Conservation (phyloP, 2,113 vertebrate species). For the Garra rufa region DNA sequence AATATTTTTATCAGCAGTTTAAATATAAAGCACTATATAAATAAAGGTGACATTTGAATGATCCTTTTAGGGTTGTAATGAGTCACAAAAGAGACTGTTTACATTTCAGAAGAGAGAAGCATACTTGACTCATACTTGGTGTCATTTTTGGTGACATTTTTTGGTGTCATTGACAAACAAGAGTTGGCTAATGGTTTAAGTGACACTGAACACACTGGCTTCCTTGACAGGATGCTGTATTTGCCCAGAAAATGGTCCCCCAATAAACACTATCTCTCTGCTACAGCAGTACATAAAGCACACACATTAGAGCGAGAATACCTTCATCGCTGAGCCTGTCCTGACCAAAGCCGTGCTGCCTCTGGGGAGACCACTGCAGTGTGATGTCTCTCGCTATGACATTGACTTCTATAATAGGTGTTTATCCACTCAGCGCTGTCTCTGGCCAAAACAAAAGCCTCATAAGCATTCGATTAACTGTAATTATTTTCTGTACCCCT, state of each 20-base stretch:
- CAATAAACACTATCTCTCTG: neutral
- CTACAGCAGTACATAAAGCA: neutral
- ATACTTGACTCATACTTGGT: too few relatives aligned
- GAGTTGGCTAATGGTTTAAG: neutral
- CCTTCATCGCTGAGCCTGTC: slow-evolving; percentile 21
- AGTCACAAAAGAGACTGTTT: neutral
- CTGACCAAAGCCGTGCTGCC: neutral
- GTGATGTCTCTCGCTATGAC: slow-evolving; percentile 38
- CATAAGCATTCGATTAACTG: slow-evolving; percentile 52
- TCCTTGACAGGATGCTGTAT: neutral
- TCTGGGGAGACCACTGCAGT: slow-evolving; percentile 1
- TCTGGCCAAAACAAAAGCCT: slow-evolving; percentile 53
- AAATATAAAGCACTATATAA: neutral
- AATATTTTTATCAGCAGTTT: too few relatives aligned
- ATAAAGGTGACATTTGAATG: neutral
- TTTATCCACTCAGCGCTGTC: slow-evolving; percentile 54
- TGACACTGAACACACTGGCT: neutral
- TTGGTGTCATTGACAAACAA: neutral
- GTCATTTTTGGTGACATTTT: too few relatives aligned
- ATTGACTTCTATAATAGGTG: slow-evolving; percentile 48
- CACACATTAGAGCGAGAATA: slow-evolving; percentile 22
- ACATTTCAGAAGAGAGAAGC: neutral
- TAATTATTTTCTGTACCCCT: slow-evolving; percentile 50
- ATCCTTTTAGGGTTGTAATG: neutral
- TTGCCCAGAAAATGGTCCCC: neutral